Evolutionary conservation across 1,140 invertebrate species (phyloP), one percentile per base, ranked within the genome.

Genomic region (Hylaeus anthracinus): DNA sequence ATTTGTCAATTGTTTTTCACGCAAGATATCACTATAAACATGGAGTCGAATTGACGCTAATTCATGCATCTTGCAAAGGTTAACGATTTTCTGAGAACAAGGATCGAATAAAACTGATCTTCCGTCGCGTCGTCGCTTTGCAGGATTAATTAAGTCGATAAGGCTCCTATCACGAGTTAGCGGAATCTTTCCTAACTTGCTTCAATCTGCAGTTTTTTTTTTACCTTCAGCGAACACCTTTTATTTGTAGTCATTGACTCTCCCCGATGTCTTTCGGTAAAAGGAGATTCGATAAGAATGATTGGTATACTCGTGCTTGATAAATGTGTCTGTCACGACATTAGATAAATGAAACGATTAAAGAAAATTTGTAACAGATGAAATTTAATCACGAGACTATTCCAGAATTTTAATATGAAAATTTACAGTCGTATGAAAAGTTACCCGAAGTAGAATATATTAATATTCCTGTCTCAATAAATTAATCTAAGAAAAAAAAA

Each of bases 71-170:
- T 45, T 53, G 2, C 0, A 14, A 51, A 66, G 53, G 65, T 81
- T 74, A 63, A 65, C 14, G 45, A 12, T 45, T 37, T 41, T 61
- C 26, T 86, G 86, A 89, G 81, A 81, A 86, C 74, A 74, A 83
- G 79, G 82, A 86, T 86, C 73, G 80, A 76, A 79, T 67, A 86
- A 89, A 89, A 84, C 88, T 82, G 79, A 82, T 64, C 72, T 73
- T 60, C 45, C 69, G 72, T 72, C 48, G 69, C 67, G 64, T 72
- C 76, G 48, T 76, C 55, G 69, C 58, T 69, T 56, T 80, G 79
- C 65, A 78, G 87, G 86, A 87, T 91, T 91, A 89, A 91, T 91
- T 90, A 89, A 88, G 61, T 81, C 88, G 87, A 91, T 90, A 90
- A 89, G 78, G 83, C 55, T 88, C 81, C 72, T 83, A 75, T 64